Percentiles rank a stretch among this genome's conserved stretches.
phyloP scores from a whole-genome alignment of 2,797 vertebrate genomes.

The Arrhamphus sclerolepis region DNA sequence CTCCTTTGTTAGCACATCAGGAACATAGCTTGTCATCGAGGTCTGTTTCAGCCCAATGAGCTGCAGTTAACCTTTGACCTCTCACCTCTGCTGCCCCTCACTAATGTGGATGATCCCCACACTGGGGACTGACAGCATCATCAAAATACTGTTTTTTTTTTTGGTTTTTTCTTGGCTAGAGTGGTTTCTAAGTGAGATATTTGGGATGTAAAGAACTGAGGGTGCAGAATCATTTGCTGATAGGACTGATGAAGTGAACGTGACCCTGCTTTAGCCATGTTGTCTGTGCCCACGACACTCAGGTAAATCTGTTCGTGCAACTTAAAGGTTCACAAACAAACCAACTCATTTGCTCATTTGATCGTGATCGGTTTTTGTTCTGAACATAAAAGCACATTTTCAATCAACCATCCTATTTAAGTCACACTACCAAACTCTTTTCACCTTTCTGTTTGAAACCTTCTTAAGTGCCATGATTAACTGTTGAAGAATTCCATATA shows the following conservation, averaged over 20 bases:
- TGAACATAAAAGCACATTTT: slow-evolving; percentile 50
- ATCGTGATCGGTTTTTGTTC: slow-evolving; percentile 66
- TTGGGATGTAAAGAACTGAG: slow-evolving; percentile 9
- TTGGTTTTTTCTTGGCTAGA: background rate
- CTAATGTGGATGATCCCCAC: slow-evolving; percentile 73
- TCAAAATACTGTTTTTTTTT: slow-evolving; percentile 43
- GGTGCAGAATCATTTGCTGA: slow-evolving; percentile 26
- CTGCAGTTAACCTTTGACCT: slow-evolving; percentile 80
- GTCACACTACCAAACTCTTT: too few relatives aligned
- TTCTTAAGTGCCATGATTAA: slow-evolving; percentile 1
- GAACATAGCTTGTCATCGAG: slow-evolving; percentile 77
- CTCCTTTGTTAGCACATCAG: slow-evolving; percentile 59
- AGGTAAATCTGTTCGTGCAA: slow-evolving; percentile 55
- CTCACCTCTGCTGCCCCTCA: slow-evolving; percentile 67
- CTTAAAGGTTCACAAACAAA: slow-evolving; percentile 78
- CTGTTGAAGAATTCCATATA: too few relatives aligned
- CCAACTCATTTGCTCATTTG: slow-evolving; percentile 65
- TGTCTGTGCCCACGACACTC: slow-evolving; percentile 52
- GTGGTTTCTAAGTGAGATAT: slow-evolving; percentile 44
- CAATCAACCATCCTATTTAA: slow-evolving; percentile 8
- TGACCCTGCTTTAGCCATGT: slow-evolving; percentile 17
- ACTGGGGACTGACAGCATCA: slow-evolving; percentile 73
- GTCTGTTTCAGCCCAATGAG: slow-evolving; percentile 74
- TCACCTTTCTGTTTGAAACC: slow-evolving; percentile 12
- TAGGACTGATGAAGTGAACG: slow-evolving; percentile 15